Percentiles rank a stretch among this genome's conserved stretches.
phyloP scores from a whole-genome alignment of 2,797 vertebrate species.

The Onychomys torridus region DNA sequence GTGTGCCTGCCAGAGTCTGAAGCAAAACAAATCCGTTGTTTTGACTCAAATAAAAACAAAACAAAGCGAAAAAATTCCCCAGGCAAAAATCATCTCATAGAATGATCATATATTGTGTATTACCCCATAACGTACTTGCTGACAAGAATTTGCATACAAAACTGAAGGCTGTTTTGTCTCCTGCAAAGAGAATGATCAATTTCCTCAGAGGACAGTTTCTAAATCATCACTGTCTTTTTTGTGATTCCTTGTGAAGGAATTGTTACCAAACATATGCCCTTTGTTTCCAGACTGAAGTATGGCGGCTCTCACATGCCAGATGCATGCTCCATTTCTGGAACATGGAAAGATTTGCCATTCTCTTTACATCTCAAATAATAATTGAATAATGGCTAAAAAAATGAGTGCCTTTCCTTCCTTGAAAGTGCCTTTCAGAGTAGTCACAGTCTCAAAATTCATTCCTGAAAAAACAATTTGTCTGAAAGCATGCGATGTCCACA shows the following conservation, averaged over 20 bases:
- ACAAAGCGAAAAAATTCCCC: background rate
- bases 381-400: conserved; percentile 38
- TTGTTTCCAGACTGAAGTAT: conserved; percentile 60
- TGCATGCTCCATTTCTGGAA: conserved; percentile 52
- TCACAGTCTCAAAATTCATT: conserved; percentile 21
- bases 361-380: conserved; percentile 47
- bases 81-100: conserved; percentile 57
- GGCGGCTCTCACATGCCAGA: conserved; percentile 29
- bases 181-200: conserved; percentile 77
- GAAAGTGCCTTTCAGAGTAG: background rate
- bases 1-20: conserved; percentile 29
- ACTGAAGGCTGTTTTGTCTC: conserved; percentile 75
- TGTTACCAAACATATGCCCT: conserved; percentile 66
- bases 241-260: conserved; percentile 71
- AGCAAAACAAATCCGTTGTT: conserved; percentile 3
- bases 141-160: conserved; percentile 77
- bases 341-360: conserved; percentile 35
- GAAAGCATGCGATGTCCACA: background rate
- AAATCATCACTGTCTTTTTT: conserved; percentile 68
- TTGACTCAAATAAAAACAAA: conserved; percentile 50
- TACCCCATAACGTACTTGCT: conserved; percentile 63
- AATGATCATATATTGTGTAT: conserved; percentile 47
- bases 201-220: conserved; percentile 74
- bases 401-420: background rate
- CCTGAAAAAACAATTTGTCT: background rate